These are phyloP conservation scores for Temnothorax curvispinosus DNA, from an alignment of 1,140 invertebrate species.

Conservation along the genomic window DNA sequence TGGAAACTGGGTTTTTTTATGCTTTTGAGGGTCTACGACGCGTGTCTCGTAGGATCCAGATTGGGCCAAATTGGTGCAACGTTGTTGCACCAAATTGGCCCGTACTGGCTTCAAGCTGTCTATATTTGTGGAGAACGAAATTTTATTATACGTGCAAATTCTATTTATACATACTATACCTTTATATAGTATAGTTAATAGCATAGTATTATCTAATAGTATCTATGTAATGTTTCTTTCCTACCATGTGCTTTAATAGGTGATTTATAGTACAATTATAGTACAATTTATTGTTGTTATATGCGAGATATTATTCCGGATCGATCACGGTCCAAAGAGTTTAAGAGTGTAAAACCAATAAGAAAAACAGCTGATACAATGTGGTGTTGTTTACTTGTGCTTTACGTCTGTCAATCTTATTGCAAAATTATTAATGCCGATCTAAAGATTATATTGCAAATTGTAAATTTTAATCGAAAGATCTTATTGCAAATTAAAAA, in stretches of 20 bases:
- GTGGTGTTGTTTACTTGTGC: background rate
- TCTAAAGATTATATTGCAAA: background rate
- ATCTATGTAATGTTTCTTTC: background rate
- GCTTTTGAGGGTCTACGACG: background rate
- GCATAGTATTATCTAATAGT: background rate
- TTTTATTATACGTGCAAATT: background rate
- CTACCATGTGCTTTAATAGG: constrained; percentile 4
- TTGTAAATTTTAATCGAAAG: background rate
- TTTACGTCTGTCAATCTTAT: background rate
- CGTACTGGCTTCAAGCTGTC: background rate
- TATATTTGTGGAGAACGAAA: background rate
- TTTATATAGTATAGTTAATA: constrained; percentile 8
- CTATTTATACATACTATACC: constrained; percentile 16
- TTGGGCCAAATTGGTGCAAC: background rate
- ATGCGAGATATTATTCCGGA: constrained; percentile 19
- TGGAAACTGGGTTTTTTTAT: constrained; percentile 24
- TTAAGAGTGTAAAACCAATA: background rate
- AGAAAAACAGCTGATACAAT: too few species aligned
- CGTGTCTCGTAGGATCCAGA: background rate
- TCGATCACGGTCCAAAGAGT: constrained; percentile 42
- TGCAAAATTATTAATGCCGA: background rate
- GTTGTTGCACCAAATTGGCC: background rate
- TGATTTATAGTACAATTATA: background rate
- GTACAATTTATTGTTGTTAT: background rate
- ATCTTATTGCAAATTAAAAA: too few species aligned